Percentiles rank a stretch among this genome's conserved stretches.
Conservation (phyloP, 2,888 invertebrate genomes). For the Tigriopus californicus region DNA sequence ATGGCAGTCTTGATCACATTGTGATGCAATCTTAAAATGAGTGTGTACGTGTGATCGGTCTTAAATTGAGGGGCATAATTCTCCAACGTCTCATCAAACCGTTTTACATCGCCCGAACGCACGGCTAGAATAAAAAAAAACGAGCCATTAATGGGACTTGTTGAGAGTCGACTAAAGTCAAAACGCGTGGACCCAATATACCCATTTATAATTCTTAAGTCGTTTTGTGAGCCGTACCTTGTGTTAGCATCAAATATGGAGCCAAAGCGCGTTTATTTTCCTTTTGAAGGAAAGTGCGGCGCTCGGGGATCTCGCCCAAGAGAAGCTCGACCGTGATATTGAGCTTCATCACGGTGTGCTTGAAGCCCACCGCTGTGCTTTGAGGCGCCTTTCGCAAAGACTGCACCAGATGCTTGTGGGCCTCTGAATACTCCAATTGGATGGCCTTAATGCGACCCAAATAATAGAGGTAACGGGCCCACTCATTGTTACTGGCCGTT, state of each 20-base stretch:
- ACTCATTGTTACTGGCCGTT: conserved; percentile 89
- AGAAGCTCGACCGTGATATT: conserved; percentile 84
- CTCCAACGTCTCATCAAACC: conserved; percentile 80
- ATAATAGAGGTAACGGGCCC: conserved; percentile 93
- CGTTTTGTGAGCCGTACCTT: conserved; percentile 36
- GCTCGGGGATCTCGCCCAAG: conserved; percentile 91
- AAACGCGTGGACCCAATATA: too few species aligned
- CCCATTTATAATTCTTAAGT: too few species aligned
- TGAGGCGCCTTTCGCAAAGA: conserved; percentile 88
- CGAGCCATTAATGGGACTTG: too few species aligned
- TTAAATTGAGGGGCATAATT: conserved; percentile 48
- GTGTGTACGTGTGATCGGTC: conserved; percentile 79
- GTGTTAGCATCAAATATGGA: conserved; percentile 92
- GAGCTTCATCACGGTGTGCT: conserved; percentile 85
- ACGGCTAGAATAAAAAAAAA: conserved; percentile 30
- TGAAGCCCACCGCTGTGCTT: conserved; percentile 91
- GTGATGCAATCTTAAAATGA: conserved; percentile 84
- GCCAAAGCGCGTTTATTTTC: conserved; percentile 68
- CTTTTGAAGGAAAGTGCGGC: conserved; percentile 81
- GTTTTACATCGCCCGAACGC: conserved; percentile 24
- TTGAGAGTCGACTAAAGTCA: too few species aligned
- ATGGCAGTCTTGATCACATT: conserved; percentile 98
- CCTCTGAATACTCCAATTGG: conserved; percentile 90
- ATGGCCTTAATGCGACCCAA: conserved; percentile 93
- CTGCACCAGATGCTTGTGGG: conserved; percentile 88